Conservation (phyloP, 2,888 invertebrate genomes). For the Brassicogethes aeneus region DNA sequence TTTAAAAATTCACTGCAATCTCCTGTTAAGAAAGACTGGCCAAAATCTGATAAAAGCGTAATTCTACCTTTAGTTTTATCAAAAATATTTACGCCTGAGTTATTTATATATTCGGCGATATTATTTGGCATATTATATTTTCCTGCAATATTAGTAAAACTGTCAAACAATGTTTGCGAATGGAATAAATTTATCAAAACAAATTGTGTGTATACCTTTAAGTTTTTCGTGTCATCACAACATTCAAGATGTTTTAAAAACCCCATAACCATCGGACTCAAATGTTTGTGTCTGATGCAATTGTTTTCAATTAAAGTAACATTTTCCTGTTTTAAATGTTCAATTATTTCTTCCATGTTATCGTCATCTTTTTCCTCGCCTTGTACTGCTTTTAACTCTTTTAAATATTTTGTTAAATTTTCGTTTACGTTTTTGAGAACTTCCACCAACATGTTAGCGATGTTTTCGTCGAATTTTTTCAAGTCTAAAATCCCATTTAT, state of each 20-base stretch:
- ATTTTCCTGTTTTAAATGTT: constrained; percentile 8
- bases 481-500: constrained; percentile 30
- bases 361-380: constrained; percentile 3
- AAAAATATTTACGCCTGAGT: constrained; percentile 13
- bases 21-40: constrained; percentile 19
- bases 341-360: constrained; percentile 10
- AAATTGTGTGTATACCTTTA: constrained; percentile 39
- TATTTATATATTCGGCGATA: constrained; percentile 41
- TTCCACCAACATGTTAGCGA: constrained; percentile 28
- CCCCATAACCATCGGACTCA: constrained; percentile 36
- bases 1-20: constrained; percentile 19
- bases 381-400: constrained; percentile 6
- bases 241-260: constrained; percentile 32
- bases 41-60: constrained; percentile 20
- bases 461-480: constrained; percentile 19
- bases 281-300: constrained; percentile 14
- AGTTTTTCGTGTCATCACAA: constrained; percentile 22
- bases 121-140: constrained; percentile 41
- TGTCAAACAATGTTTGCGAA: constrained; percentile 46
- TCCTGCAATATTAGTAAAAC: constrained; percentile 45
- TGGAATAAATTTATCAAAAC: constrained; percentile 50
- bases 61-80: constrained; percentile 23
- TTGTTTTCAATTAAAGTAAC: constrained; percentile 6
- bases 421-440: constrained; percentile 17
- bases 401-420: constrained; percentile 23